Percentiles rank a stretch among this genome's conserved stretches.
phyloP scores from a whole-genome alignment of 2,113 vertebrate genomes.

The Dromiciops gliroides region DNA sequence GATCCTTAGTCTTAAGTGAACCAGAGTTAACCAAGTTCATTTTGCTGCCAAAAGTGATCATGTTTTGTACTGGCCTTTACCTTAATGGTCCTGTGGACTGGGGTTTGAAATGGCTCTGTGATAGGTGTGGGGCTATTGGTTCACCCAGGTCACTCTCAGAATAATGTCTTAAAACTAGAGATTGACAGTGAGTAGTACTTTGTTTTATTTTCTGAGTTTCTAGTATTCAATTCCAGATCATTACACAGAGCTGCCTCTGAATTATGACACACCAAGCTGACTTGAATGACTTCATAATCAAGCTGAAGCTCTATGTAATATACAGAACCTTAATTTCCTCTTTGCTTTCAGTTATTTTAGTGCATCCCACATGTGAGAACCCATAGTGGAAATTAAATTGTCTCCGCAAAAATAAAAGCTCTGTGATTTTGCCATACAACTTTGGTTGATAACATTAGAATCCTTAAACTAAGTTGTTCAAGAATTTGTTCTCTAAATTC shows the following conservation, averaged over 20 bases:
- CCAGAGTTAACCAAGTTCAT: neutral
- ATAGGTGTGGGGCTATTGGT: neutral
- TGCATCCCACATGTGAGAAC: neutral
- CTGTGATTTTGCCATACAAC: neutral
- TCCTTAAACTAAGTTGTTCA: neutral
- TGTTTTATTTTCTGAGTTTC: neutral
- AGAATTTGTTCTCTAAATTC: neutral
- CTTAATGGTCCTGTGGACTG: neutral
- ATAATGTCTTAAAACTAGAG: neutral
- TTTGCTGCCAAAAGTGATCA: neutral
- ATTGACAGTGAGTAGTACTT: neutral
- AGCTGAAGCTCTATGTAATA: neutral
- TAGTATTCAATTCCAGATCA: neutral
- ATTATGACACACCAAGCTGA: neutral
- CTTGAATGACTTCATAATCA: constrained; percentile 25
- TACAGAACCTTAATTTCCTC: constrained; percentile 35
- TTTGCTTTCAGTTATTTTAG: neutral
- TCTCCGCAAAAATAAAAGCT: constrained; percentile 10
- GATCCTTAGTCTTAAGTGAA: constrained; percentile 23
- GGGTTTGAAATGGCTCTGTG: neutral
- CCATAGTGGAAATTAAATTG: neutral
- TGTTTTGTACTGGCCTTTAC: constrained; percentile 7
- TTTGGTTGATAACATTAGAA: neutral
- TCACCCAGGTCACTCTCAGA: neutral
- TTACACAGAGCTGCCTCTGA: neutral